phyloP scores from a whole-genome alignment of 2,888 invertebrate genomes.

The Pedicia rivosa region DNA sequence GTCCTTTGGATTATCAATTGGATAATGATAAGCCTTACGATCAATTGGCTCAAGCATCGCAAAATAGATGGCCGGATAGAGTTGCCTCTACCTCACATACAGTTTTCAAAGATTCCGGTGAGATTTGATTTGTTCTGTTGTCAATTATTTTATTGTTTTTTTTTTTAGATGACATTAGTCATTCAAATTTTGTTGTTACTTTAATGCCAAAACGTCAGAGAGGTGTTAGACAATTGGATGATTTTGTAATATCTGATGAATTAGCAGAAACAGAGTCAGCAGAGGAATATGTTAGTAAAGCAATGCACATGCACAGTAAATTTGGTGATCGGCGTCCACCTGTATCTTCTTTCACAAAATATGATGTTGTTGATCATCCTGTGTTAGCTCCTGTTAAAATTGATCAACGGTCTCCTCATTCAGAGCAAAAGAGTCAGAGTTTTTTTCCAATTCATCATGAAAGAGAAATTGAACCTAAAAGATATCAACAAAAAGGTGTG shows the following conservation, averaged over 20 bases:
- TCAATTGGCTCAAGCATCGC: neutral
- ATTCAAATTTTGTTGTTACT: slow-evolving; percentile 4
- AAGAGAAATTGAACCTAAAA: slow-evolving; percentile 2
- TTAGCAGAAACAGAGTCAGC: slow-evolving; percentile 22
- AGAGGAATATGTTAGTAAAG: slow-evolving; percentile 28
- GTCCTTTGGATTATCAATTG: too few relatives aligned
- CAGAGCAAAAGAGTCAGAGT: too few relatives aligned
- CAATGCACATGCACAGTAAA: slow-evolving; percentile 22
- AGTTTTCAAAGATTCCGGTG: too few relatives aligned
- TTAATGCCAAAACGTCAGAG: neutral
- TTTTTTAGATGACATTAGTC: neutral
- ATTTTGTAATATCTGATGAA: neutral
- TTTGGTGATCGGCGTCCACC: slow-evolving; percentile 5
- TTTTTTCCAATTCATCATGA: too few relatives aligned
- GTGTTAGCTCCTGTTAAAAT: too few relatives aligned
- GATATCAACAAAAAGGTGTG: slow-evolving; percentile 12
- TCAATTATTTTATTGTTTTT: too few relatives aligned
- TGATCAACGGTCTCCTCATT: neutral
- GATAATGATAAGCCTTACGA: too few relatives aligned
- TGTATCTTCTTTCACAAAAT: slow-evolving; percentile 7
- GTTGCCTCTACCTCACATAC: slow-evolving; percentile 2
- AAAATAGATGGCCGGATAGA: neutral
- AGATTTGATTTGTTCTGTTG: too few relatives aligned
- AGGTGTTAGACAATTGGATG: neutral
- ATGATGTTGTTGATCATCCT: slow-evolving; percentile 7